Percentiles rank a stretch among this genome's conserved stretches.
Evolutionary conservation across 1,140 invertebrate species (phyloP).

Genomic region (Drosophila aff.): DNA sequence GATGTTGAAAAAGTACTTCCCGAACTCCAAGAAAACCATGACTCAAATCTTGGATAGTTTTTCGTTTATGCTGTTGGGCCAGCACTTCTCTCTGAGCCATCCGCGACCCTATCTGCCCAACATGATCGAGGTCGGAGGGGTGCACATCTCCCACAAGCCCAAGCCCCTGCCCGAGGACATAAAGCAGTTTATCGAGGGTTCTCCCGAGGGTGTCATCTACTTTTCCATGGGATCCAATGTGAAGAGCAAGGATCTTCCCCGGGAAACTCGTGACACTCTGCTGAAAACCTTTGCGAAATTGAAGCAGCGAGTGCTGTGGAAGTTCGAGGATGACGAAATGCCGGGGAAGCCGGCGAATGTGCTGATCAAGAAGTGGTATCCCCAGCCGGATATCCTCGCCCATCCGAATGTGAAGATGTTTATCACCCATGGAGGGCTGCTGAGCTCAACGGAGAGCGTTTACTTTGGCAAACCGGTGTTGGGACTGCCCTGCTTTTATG

Average conservation of each 20-base stretch:
- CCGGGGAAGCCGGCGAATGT: slow-evolving; percentile 87
- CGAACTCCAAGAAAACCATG: slow-evolving; percentile 81
- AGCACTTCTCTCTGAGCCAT: slow-evolving; percentile 86
- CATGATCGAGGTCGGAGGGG: slow-evolving; percentile 87
- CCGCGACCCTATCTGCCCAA: slow-evolving; percentile 86
- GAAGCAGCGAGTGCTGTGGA: slow-evolving; percentile 89
- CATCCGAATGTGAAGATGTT: slow-evolving; percentile 89
- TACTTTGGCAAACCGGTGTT: slow-evolving; percentile 90
- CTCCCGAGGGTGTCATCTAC: slow-evolving; percentile 87
- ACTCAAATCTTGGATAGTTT: slow-evolving; percentile 81
- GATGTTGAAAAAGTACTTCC: slow-evolving; percentile 77
- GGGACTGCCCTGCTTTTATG: slow-evolving; percentile 89
- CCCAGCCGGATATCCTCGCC: slow-evolving; percentile 89
- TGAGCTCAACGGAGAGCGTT: slow-evolving; percentile 90
- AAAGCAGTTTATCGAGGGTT: slow-evolving; percentile 86
- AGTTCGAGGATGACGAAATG: slow-evolving; percentile 88
- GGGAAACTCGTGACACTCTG: slow-evolving; percentile 85
- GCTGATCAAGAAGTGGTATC: slow-evolving; percentile 88
- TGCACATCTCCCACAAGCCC: slow-evolving; percentile 85
- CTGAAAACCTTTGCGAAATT: slow-evolving; percentile 87
- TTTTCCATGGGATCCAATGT: slow-evolving; percentile 89
- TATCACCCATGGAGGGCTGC: slow-evolving; percentile 90
- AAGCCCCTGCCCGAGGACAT: slow-evolving; percentile 85
- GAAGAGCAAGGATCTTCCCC: slow-evolving; percentile 86
- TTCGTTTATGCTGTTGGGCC: slow-evolving; percentile 86